Conservation (phyloP, 1,140 invertebrate species). For the Holcopasites calliopsidis region DNA sequence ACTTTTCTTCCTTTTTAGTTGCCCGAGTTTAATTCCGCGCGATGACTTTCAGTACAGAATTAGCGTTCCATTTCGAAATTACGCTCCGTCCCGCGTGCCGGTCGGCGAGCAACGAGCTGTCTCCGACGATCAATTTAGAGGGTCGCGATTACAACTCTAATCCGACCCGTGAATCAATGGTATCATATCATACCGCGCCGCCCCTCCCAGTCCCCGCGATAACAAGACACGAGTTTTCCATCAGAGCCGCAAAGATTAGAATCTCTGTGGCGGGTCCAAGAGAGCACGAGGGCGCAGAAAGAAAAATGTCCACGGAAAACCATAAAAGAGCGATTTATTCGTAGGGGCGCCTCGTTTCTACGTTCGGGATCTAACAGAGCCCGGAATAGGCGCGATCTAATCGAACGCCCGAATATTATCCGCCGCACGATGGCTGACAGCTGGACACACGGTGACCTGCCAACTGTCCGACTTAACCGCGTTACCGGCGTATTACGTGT, state of each 20-base stretch:
- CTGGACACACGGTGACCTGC: constrained; percentile 9
- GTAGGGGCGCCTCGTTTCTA: background rate
- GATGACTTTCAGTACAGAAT: constrained; percentile 26
- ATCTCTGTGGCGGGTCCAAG: too few relatives aligned
- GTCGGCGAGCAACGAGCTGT: background rate
- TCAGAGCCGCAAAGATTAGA: too few relatives aligned
- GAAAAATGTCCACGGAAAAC: background rate
- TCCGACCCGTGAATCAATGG: constrained; percentile 29
- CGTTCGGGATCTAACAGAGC: background rate
- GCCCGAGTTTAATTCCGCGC: background rate
- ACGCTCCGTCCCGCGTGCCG: constrained; percentile 16
- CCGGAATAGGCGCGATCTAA: background rate
- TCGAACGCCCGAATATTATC: constrained; percentile 23
- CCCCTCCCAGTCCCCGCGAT: background rate
- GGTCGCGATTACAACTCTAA: constrained; percentile 34
- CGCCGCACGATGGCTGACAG: background rate
- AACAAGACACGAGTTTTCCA: too few relatives aligned
- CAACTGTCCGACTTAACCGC: constrained; percentile 38
- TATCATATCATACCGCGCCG: constrained; percentile 4
- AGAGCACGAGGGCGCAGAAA: too few relatives aligned
- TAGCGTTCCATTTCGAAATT: constrained; percentile 41
- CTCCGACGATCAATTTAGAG: constrained; percentile 20
- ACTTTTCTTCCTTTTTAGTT: too few relatives aligned
- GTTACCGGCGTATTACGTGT: constrained; percentile 55
- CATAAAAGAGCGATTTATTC: background rate